phyloP scores from a whole-genome alignment of 2,888 invertebrate species.

The Perizoma flavofasciatum region DNA sequence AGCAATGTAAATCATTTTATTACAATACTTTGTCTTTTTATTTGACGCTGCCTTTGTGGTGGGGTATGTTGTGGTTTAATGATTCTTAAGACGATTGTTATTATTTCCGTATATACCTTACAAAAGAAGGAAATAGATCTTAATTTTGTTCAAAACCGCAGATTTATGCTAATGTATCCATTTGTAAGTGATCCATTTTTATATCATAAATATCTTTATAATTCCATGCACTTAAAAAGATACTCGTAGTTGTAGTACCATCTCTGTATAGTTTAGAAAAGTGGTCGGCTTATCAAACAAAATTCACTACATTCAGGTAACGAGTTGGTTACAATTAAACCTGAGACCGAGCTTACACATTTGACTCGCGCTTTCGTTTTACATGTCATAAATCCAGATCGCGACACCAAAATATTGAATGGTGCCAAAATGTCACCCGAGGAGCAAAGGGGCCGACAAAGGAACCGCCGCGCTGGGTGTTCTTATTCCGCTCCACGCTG shows the following conservation, averaged over 20 bases:
- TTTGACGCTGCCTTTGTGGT: slow-evolving; percentile 69
- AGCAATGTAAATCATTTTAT: slow-evolving; percentile 82
- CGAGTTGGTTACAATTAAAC: slow-evolving; percentile 37
- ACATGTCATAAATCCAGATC: slow-evolving; percentile 78
- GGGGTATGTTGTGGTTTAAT: slow-evolving; percentile 61
- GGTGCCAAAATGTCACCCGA: slow-evolving; percentile 83
- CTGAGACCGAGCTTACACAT: slow-evolving; percentile 42
- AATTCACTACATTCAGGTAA: slow-evolving; percentile 22
- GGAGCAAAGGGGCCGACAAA: slow-evolving; percentile 79
- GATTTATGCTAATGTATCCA: no score
- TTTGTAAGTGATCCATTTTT: no score
- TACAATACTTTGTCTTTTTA: slow-evolving; percentile 73
- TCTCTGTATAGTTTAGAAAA: neutral
- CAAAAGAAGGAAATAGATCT: no score
- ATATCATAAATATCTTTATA: no score
- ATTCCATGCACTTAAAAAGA: no score
- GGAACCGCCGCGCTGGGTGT: slow-evolving; percentile 79
- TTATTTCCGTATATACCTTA: slow-evolving; percentile 28
- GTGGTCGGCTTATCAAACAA: slow-evolving; percentile 13
- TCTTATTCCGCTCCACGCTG: slow-evolving; percentile 72
- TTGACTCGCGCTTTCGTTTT: slow-evolving; percentile 67
- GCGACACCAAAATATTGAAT: slow-evolving; percentile 82
- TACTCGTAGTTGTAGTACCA: no score
- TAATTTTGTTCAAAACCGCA: no score
- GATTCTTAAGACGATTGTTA: slow-evolving; percentile 42